Percentiles rank a stretch among this genome's conserved stretches.
phyloP scores from a whole-genome alignment of 2,113 vertebrate species.

The Xenopus borealis region DNA sequence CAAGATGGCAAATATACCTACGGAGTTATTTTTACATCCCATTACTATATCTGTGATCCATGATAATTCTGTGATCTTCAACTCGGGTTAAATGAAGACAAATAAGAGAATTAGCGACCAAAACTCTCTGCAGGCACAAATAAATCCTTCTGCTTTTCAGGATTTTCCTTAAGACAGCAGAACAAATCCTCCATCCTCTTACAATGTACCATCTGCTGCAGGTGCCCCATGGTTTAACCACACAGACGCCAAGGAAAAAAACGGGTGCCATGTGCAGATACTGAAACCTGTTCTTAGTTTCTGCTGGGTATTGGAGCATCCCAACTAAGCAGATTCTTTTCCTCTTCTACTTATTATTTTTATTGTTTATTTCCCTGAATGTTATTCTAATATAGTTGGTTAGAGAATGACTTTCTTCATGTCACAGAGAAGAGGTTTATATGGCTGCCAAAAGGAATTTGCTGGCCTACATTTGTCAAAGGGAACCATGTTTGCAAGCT shows the following conservation, averaged over 20 bases:
- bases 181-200: constrained; percentile 29
- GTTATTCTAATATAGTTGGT: too few relatives aligned
- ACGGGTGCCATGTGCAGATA: background rate
- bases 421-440: too few relatives aligned
- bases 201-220: constrained; percentile 32
- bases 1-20: too few relatives aligned
- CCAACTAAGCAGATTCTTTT: background rate
- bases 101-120: constrained; percentile 33
- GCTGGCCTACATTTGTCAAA: background rate
- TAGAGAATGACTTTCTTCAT: too few relatives aligned
- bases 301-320: too few relatives aligned
- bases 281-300: background rate
- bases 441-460: background rate
- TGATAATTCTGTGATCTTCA: constrained; percentile 9
- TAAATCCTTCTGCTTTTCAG: constrained; percentile 33
- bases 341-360: background rate
- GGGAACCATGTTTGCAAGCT: background rate
- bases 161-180: constrained; percentile 33
- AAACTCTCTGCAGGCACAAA: constrained; percentile 12
- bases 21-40: too few relatives aligned
- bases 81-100: background rate
- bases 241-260: background rate
- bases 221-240: background rate
- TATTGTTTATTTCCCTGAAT: too few relatives aligned
- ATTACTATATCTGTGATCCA: constrained; percentile 3